Percentiles rank a stretch among this genome's conserved stretches.
Conservation (phyloP, 2,888 invertebrate genomes). For the Bhutanitis thaidina region DNA sequence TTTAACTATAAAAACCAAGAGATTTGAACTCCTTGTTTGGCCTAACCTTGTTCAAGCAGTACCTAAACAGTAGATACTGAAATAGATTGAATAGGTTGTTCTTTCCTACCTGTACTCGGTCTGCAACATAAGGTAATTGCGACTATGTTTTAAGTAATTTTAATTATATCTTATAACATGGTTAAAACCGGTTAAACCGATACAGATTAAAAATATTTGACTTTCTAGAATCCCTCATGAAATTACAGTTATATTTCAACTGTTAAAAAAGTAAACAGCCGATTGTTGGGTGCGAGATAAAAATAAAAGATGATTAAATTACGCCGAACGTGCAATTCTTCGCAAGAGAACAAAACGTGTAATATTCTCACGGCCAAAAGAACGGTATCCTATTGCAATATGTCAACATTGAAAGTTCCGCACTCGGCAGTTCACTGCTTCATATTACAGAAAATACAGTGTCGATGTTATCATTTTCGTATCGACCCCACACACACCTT, state of each 20-base stretch:
- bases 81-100: too few species aligned
- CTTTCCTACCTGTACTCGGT: too few species aligned
- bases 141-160: too few species aligned
- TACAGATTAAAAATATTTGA: too few species aligned
- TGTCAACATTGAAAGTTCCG: constrained; percentile 35
- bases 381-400: constrained; percentile 37
- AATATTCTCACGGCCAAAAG: constrained; percentile 35
- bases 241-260: not conserved
- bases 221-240: not conserved
- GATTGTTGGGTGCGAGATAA: constrained; percentile 18
- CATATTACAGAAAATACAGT: constrained; percentile 41
- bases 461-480: constrained; percentile 29
- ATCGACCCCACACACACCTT: constrained; percentile 20
- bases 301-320: constrained; percentile 25
- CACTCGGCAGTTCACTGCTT: constrained; percentile 36
- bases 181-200: too few species aligned
- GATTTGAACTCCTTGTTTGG: too few species aligned
- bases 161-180: too few species aligned
- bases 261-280: not conserved
- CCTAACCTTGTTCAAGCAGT: too few species aligned
- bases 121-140: too few species aligned
- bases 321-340: constrained; percentile 23
- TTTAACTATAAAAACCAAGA: too few species aligned
- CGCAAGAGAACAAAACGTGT: constrained; percentile 28
- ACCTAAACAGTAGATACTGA: too few species aligned